phyloP scores from a whole-genome alignment of 2,113 vertebrate genomes.

The Trichomycterus rosablanca region DNA sequence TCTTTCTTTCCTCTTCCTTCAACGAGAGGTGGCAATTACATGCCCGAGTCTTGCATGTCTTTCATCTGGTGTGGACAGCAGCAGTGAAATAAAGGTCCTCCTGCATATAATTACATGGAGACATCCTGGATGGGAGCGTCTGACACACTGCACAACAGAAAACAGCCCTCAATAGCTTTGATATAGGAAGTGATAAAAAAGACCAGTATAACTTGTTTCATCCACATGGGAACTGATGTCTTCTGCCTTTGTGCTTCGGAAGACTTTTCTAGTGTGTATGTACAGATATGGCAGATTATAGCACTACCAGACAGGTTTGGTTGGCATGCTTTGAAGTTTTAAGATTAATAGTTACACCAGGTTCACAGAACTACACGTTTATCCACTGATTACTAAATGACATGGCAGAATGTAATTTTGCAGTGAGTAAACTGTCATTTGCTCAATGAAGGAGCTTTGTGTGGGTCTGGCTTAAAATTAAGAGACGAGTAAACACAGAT shows the following conservation, averaged over 20 bases:
- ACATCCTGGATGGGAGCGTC: conserved; percentile 37
- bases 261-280: conserved; percentile 9
- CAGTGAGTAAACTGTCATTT: background rate
- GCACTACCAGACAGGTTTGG: background rate
- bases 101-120: conserved; percentile 42
- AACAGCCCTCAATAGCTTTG: conserved; percentile 35
- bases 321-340: conserved; percentile 4
- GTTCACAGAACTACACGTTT: background rate
- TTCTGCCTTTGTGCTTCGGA: conserved; percentile 13
- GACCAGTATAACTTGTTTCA: conserved; percentile 29
- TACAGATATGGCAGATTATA: conserved; percentile 4
- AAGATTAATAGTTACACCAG: background rate
- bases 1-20: conserved; percentile 31
- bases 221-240: conserved; percentile 16
- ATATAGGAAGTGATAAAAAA: conserved; percentile 33
- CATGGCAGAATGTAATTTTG: background rate
- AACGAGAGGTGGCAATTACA: conserved; percentile 43
- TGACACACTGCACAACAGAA: conserved; percentile 21
- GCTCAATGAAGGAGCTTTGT: background rate
- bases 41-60: conserved; percentile 43
- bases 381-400: background rate
- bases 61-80: conserved; percentile 40
- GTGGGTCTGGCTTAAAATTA: conserved; percentile 5
- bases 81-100: conserved; percentile 37
- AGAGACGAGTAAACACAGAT: background rate